phyloP scores from a whole-genome alignment of 2,797 vertebrate species.

The Zenarchopterus dispar region DNA sequence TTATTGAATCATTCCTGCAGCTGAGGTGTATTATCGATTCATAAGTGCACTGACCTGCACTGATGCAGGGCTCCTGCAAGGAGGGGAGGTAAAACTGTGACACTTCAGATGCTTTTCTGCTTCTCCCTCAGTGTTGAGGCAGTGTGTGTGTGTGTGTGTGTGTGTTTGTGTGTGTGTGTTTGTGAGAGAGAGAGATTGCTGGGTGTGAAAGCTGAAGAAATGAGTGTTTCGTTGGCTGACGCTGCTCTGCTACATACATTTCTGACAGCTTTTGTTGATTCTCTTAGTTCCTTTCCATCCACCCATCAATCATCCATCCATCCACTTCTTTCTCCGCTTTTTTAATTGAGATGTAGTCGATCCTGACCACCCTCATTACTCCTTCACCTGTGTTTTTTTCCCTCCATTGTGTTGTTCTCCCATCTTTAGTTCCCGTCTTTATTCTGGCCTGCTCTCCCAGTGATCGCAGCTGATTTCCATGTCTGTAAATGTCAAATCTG shows the following conservation, averaged over 20 bases:
- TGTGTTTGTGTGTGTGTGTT: no score
- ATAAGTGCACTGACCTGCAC: constrained; percentile 45
- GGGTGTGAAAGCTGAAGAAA: no score
- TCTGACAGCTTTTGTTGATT: constrained; percentile 32
- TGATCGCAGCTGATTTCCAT: constrained; percentile 69
- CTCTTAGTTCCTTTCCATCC: not conserved
- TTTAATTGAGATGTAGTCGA: constrained; percentile 47
- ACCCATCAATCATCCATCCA: constrained; percentile 14
- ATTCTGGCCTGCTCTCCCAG: constrained; percentile 16
- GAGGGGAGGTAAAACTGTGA: constrained; percentile 3
- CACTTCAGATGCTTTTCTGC: constrained; percentile 6
- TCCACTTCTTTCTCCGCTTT: constrained; percentile 31
- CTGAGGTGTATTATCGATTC: constrained; percentile 64
- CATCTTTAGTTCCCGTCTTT: constrained; percentile 20
- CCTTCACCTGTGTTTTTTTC: not conserved
- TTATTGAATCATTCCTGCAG: constrained; percentile 58
- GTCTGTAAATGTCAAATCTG: constrained; percentile 79
- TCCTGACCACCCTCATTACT: constrained; percentile 1
- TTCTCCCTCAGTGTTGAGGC: constrained; percentile 5
- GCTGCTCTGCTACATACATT: constrained; percentile 26
- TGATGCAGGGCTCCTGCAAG: constrained; percentile 28
- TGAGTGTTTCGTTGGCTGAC: constrained; percentile 48
- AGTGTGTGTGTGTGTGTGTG: no score
- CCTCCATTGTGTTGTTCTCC: constrained; percentile 9
- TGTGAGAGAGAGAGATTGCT: no score